A percentile compares a stretch with the other conserved stretches of the same genome.
These are phyloP conservation scores for Cancer borealis DNA, from an alignment of 2,888 invertebrate species.

Conservation along the genomic window DNA sequence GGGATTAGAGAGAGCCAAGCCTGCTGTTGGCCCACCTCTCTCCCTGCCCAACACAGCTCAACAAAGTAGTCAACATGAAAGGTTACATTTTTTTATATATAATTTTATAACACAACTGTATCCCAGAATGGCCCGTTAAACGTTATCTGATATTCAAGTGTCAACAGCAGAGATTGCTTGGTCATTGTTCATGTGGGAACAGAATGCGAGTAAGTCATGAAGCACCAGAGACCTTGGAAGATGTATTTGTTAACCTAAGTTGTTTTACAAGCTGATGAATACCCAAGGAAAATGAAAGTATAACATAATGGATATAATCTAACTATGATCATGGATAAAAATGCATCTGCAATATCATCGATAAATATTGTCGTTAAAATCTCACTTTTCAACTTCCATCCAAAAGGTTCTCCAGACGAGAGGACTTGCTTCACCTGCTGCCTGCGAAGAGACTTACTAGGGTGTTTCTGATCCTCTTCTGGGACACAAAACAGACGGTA, in stretches of 20 bases:
- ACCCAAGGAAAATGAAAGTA: slow-evolving; percentile 2
- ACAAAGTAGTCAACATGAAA: slow-evolving; percentile 68
- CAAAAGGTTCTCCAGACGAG: slow-evolving; percentile 32
- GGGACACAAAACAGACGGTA: slow-evolving; percentile 66
- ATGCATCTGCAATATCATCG: slow-evolving; percentile 59
- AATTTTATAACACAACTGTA: slow-evolving; percentile 69
- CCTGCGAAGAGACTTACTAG: slow-evolving; percentile 58
- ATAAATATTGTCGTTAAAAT: slow-evolving; percentile 54
- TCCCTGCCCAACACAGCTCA: slow-evolving; percentile 52
- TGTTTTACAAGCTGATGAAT: slow-evolving; percentile 30
- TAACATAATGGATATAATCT: slow-evolving; percentile 49
- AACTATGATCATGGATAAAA: slow-evolving; percentile 64
- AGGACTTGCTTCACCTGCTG: slow-evolving; percentile 55
- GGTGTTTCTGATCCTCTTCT: slow-evolving; percentile 61
- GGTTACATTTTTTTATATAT: slow-evolving; percentile 8
- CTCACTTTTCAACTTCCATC: slow-evolving; percentile 46
- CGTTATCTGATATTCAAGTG: slow-evolving; percentile 34
- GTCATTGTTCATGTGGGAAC: slow-evolving; percentile 25
- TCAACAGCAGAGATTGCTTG: slow-evolving; percentile 33
- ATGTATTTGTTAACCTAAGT: slow-evolving; percentile 65
- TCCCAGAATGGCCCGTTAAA: slow-evolving; percentile 63
- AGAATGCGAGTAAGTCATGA: slow-evolving; percentile 54
- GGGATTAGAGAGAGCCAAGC: slow-evolving; percentile 40
- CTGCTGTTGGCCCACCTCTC: slow-evolving; percentile 49
- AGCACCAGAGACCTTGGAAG: slow-evolving; percentile 71